Base-by-base conservation (phyloP, 2,113 vertebrate genomes). In the Myrmecophaga tridactyla region DNA sequence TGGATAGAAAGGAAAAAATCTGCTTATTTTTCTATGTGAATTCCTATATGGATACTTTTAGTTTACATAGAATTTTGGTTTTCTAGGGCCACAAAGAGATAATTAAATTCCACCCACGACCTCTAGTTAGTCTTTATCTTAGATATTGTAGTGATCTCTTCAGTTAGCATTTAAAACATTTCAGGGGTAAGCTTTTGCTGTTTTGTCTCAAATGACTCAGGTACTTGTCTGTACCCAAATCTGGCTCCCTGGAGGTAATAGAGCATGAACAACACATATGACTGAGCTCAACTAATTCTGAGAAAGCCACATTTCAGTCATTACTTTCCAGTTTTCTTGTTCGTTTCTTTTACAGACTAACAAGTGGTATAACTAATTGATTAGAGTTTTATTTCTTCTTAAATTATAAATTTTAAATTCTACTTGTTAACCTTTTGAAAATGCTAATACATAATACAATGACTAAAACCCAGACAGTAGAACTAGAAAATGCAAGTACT, bases 221-320 rank as follows among this genome's bases (percentile, higher is more conserved):
- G 60, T 72, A 83, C 76, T 93, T 97, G 86, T 94, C 69, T 92
- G 41, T 94, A 51, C 93, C 90, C 94, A 97, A 95, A 94, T 94
- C 86, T 92, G 92, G 72, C 83, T 91, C 96, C 77, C 67, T 94
- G 41, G 31, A 48, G 31, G 43, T 77, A 95, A 62, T 96, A 86
- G 78, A 78, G 92, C 76, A 36, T 97, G 67, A 95, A 94, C 18
- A 53, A 31, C 46, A 63, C 62, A 89, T 88, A 93, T 91, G 53
- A 93, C 94, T 92, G 46, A 93, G 86, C 76, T 89, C 63, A 63
- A 70, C 94, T 97, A 92, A 96, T 97, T 97, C 93, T 97, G 72
- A 95, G 96, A 97, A 97, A 96, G 93, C 72, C 83, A 94, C 48
- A 65, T 96, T 96, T 97, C 89, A 95, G 77, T 94, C 94, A 97